Evolutionary conservation across 2,113 vertebrate species (phyloP).

Genomic region (Microcebus murinus): DNA sequence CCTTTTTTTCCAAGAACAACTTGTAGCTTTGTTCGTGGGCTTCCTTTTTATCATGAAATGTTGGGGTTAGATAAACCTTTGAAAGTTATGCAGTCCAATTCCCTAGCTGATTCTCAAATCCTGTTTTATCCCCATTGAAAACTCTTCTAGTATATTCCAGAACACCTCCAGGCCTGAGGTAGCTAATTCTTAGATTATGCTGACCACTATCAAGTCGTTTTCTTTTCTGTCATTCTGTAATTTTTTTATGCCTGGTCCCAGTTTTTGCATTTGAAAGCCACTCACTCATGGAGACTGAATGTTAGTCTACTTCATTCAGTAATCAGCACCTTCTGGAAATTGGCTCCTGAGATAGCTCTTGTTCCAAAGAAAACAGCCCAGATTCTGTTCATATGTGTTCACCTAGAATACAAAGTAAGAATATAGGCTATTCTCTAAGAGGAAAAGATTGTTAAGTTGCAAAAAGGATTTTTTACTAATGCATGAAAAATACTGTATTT

Average conservation of each 20-base stretch:
- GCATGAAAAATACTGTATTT: constrained; percentile 62
- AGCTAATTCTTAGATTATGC: not conserved
- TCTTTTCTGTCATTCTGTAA: not conserved
- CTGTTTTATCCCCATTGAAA: not conserved
- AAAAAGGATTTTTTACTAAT: constrained; percentile 64
- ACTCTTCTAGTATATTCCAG: not conserved
- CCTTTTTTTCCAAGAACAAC: not conserved
- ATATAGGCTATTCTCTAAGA: constrained; percentile 45
- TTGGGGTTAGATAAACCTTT: not conserved
- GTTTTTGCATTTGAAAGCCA: constrained; percentile 41
- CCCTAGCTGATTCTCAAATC: not conserved
- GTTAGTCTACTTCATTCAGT: constrained; percentile 15
- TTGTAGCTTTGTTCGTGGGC: not conserved
- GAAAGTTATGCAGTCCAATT: not conserved
- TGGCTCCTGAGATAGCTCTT: constrained; percentile 44
- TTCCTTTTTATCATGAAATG: not conserved
- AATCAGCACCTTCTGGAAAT: constrained; percentile 21
- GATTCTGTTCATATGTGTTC: constrained; percentile 35
- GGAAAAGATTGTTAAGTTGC: constrained; percentile 57
- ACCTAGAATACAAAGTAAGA: constrained; percentile 51
- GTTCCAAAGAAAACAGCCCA: constrained; percentile 27
- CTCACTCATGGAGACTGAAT: not conserved
- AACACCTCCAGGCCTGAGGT: not conserved
- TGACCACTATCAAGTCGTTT: not conserved
- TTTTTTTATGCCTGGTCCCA: not conserved